phyloP scores from a whole-genome alignment of 2,888 invertebrate species.

The Polia nebulosa region DNA sequence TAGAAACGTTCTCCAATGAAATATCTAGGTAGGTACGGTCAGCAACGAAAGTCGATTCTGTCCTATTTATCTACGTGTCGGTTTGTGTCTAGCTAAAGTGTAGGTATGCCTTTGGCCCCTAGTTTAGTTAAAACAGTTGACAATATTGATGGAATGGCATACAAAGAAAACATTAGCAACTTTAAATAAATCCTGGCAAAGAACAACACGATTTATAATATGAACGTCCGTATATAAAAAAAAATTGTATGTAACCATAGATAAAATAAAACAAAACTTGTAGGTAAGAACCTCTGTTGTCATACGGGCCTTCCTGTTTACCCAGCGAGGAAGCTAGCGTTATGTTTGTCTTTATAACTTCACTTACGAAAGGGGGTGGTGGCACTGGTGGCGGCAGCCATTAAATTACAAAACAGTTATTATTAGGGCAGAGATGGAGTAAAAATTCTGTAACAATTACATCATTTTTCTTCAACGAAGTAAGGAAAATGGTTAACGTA shows the following conservation, averaged over 20 bases:
- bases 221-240: background rate
- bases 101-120: no score
- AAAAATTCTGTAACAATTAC: background rate
- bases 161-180: background rate
- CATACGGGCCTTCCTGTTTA: constrained; percentile 55
- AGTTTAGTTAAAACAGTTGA: no score
- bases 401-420: constrained; percentile 26
- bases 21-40: background rate
- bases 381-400: background rate
- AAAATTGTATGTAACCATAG: constrained; percentile 10
- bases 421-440: background rate
- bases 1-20: background rate
- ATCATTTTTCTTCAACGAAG: background rate
- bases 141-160: no score
- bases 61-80: background rate
- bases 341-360: constrained; percentile 51
- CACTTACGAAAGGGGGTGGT: constrained; percentile 30
- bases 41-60: no score
- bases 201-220: no score
- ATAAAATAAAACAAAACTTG: constrained; percentile 19
- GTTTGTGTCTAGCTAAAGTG: background rate
- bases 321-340: constrained; percentile 42
- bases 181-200: background rate
- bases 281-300: constrained; percentile 35
- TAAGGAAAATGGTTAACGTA: background rate